Evolutionary conservation across 2,888 invertebrate genomes (phyloP).

Genomic region (Drosophila cognata): DNA sequence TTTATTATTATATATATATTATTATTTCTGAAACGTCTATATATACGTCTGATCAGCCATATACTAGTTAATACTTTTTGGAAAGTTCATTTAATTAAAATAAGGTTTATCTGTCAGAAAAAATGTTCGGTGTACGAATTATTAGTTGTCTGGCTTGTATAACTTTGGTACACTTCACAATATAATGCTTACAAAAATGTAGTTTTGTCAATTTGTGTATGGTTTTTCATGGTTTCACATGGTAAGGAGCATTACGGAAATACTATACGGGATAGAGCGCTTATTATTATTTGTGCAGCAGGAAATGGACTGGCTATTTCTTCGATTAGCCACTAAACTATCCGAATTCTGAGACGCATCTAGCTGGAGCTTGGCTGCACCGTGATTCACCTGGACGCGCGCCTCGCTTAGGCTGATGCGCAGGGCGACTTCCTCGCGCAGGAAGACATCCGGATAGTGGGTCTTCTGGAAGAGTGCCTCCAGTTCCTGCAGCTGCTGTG

Average conservation of each 20-base stretch:
- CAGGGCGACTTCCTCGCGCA: constrained; percentile 95
- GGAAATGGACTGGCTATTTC: neutral
- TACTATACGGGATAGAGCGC: neutral
- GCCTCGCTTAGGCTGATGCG: constrained; percentile 96
- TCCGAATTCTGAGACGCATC: neutral
- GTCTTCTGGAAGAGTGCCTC: constrained; percentile 97
- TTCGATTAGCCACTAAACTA: neutral
- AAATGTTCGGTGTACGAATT: neutral
- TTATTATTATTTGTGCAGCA: neutral
- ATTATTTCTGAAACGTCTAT: too few relatives aligned
- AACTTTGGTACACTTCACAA: neutral
- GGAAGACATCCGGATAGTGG: constrained; percentile 94
- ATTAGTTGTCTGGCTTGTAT: neutral
- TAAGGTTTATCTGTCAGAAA: neutral
- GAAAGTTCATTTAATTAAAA: neutral
- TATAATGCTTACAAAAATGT: neutral
- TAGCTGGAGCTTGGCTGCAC: neutral
- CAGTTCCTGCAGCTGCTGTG: constrained; percentile 95
- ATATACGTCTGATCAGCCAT: too few relatives aligned
- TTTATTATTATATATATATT: neutral
- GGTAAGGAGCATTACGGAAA: neutral
- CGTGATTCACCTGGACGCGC: constrained; percentile 89
- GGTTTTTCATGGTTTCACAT: neutral
- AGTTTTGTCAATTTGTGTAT: neutral
- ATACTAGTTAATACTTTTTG: neutral